A percentile compares a stretch with the other conserved stretches of the same genome.
Conservation (phyloP, 2,888 invertebrate species). For the Gasteruption jaculator region DNA sequence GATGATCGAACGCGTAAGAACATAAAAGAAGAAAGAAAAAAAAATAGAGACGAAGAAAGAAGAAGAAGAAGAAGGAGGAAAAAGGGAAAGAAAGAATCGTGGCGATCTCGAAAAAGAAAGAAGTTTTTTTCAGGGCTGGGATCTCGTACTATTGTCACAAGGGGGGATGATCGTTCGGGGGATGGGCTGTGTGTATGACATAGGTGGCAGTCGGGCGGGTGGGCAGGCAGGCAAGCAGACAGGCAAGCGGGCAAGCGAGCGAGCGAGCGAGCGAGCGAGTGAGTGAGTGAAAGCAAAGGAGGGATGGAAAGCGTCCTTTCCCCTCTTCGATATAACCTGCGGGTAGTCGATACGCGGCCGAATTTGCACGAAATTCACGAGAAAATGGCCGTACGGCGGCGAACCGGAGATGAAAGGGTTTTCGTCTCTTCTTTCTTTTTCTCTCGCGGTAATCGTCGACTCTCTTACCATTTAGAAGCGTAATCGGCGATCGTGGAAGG, state of each 20-base stretch:
- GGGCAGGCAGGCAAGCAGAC: constrained; percentile 7
- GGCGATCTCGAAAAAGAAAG: too few relatives aligned
- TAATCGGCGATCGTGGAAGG: constrained; percentile 17
- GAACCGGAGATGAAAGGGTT: constrained; percentile 23
- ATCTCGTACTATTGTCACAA: too few relatives aligned
- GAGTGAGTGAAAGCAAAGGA: constrained; percentile 13
- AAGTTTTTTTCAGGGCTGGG: too few relatives aligned
- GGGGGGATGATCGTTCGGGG: constrained; percentile 21
- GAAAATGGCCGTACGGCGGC: constrained; percentile 41
- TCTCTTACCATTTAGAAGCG: constrained; percentile 35
- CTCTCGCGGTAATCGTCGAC: constrained; percentile 2
- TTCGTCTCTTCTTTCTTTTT: too few relatives aligned
- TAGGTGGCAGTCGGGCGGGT: too few relatives aligned
- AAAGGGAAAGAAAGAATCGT: too few relatives aligned
- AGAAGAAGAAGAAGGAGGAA: too few relatives aligned
- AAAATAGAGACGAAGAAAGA: too few relatives aligned
- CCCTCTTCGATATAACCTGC: constrained; percentile 29
- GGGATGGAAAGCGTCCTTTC: constrained; percentile 25
- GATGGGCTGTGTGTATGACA: constrained; percentile 18
- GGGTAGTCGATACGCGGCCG: constrained; percentile 44
- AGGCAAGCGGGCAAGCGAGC: constrained; percentile 10
- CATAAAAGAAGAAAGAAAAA: too few relatives aligned
- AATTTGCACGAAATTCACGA: constrained; percentile 43
- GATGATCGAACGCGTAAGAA: too few relatives aligned
- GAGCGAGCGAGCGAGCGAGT: constrained; percentile 11